Conservation (phyloP, 2,888 invertebrate genomes). For the Synergus umbraculus region DNA sequence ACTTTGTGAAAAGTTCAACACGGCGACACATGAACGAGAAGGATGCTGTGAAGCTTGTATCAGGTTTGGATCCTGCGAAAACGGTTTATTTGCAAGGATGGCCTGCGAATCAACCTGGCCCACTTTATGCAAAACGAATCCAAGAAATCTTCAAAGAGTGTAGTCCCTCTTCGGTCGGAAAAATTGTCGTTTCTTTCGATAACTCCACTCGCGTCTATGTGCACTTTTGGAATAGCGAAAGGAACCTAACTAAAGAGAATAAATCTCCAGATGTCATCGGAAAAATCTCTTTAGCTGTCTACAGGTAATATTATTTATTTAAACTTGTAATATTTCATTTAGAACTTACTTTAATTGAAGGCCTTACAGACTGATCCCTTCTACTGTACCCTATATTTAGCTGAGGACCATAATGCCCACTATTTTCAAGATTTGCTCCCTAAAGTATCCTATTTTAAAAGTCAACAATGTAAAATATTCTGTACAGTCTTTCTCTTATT, state of each 20-base stretch:
- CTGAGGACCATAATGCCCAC: no score
- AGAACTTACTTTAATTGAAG: background rate
- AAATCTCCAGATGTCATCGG: slow-evolving; percentile 59
- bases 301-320: slow-evolving; percentile 54
- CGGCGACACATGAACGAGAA: slow-evolving; percentile 81
- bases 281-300: slow-evolving; percentile 75
- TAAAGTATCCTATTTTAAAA: no score
- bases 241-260: slow-evolving; percentile 55
- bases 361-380: no score
- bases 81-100: slow-evolving; percentile 83
- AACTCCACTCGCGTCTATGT: slow-evolving; percentile 83
- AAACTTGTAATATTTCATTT: background rate
- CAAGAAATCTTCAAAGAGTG: slow-evolving; percentile 80
- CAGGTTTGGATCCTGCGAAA: slow-evolving; percentile 86
- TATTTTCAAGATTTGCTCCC: no score
- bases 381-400: no score
- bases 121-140: slow-evolving; percentile 83
- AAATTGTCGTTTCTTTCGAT: slow-evolving; percentile 76
- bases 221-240: slow-evolving; percentile 80
- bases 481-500: no score
- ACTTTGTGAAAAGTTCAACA: slow-evolving; percentile 82
- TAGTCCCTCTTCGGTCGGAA: slow-evolving; percentile 57
- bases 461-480: no score
- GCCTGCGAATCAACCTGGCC: slow-evolving; percentile 82
- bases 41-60: slow-evolving; percentile 80